These are phyloP conservation scores for Pseudococcus longispinus DNA, from an alignment of 2,888 invertebrate genomes.

Conservation along the genomic window DNA sequence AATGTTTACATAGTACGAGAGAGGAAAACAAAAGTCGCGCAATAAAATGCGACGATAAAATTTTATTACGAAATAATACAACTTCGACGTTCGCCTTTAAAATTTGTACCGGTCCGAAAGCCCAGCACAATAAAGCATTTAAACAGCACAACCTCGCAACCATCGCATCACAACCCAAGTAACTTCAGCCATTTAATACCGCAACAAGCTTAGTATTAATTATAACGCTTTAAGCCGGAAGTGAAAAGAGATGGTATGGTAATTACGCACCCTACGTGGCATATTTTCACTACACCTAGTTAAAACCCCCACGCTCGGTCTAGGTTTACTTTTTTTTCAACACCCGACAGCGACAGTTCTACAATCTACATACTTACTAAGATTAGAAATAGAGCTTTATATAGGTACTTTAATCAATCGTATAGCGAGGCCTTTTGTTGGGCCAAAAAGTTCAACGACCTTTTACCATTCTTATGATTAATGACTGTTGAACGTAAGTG, in stretches of 20 bases:
- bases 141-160: constrained; percentile 1
- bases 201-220: constrained; percentile 47
- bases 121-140: constrained; percentile 7
- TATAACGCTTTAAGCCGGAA: constrained; percentile 51
- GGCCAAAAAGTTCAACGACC: not conserved
- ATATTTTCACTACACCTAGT: not conserved
- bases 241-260: constrained; percentile 51
- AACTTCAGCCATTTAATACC: constrained; percentile 50
- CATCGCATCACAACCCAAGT: not conserved
- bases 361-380: not conserved
- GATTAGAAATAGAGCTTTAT: not conserved
- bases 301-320: not conserved
- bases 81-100: constrained; percentile 29
- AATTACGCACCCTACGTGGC: constrained; percentile 35
- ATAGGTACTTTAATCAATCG: constrained; percentile 27
- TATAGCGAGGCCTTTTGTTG: not conserved
- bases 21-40: not conserved
- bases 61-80: constrained; percentile 44
- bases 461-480: not conserved
- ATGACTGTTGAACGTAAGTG: not conserved
- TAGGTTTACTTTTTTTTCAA: constrained; percentile 8
- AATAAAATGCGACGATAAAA: constrained; percentile 34
- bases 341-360: not conserved
- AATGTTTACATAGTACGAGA: constrained; percentile 1
- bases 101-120: constrained; percentile 40